These are phyloP conservation scores for Himantopus leucocephalus DNA, from an alignment of 2,113 vertebrate genomes.

Conservation along the genomic window DNA sequence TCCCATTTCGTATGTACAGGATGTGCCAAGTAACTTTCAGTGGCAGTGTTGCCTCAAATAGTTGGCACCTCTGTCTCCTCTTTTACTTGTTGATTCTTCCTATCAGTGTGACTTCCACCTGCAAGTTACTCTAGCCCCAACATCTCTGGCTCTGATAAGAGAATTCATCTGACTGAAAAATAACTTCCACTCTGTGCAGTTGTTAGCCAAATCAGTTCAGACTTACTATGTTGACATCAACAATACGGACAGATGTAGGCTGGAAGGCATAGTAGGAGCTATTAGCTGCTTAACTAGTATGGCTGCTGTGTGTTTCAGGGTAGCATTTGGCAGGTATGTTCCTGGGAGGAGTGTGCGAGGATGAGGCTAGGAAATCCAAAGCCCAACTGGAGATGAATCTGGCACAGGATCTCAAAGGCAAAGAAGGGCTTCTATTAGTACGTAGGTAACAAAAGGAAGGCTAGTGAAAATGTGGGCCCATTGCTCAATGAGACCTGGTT, in stretches of 20 bases:
- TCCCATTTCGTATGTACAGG: neutral
- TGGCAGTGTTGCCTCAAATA: neutral
- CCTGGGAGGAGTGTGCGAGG: neutral
- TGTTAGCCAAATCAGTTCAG: neutral
- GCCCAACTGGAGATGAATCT: neutral
- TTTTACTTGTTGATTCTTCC: neutral
- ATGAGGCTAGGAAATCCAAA: neutral
- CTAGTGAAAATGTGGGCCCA: neutral
- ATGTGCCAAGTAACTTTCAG: neutral
- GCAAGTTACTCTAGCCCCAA: neutral
- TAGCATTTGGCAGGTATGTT: neutral
- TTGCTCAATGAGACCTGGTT: neutral
- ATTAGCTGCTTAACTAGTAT: neutral
- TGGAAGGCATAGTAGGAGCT: neutral
- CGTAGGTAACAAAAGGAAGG: neutral
- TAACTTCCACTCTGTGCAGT: neutral
- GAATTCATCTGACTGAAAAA: neutral
- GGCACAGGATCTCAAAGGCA: neutral
- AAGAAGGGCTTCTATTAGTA: neutral
- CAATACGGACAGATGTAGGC: neutral
- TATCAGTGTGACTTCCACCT: neutral
- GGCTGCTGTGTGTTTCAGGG: neutral
- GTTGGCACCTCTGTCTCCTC: neutral
- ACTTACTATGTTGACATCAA: neutral
- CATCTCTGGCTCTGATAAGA: neutral